phyloP scores from a whole-genome alignment of 2,888 invertebrate genomes.

The Folsomia candida region DNA sequence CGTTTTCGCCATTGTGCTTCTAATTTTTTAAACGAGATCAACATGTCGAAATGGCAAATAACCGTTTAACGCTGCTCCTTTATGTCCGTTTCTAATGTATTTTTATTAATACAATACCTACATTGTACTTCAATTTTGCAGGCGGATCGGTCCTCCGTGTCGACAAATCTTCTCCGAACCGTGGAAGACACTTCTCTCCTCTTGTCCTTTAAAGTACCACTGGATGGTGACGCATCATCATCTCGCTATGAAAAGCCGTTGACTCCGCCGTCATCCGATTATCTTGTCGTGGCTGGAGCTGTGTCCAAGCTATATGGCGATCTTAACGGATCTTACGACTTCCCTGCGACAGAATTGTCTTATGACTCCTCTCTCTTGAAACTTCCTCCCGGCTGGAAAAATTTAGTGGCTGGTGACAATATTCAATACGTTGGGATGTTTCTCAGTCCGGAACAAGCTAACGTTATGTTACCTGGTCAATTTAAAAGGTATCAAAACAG shows the following conservation, averaged over 20 bases:
- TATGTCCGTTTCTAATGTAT: too few relatives aligned
- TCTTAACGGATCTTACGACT: conserved; percentile 8
- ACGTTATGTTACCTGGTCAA: conserved; percentile 36
- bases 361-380: conserved; percentile 24
- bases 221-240: neutral
- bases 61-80: too few relatives aligned
- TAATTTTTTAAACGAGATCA: too few relatives aligned
- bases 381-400: conserved; percentile 35
- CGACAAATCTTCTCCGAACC: conserved; percentile 23
- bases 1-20: too few relatives aligned
- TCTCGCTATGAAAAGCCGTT: neutral
- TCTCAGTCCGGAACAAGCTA: conserved; percentile 25
- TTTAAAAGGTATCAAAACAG: conserved; percentile 25
- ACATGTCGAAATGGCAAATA: too few relatives aligned
- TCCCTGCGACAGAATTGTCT: conserved; percentile 7
- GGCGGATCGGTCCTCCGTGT: too few relatives aligned
- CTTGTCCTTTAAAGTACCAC: conserved; percentile 26
- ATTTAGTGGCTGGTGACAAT: conserved; percentile 13
- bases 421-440: conserved; percentile 36
- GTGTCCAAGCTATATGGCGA: neutral
- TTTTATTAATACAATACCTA: too few relatives aligned
- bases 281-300: conserved; percentile 25
- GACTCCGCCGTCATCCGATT: neutral
- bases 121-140: too few relatives aligned
- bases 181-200: conserved; percentile 31